Evolutionary conservation across 1,140 invertebrate genomes (phyloP), one percentile per base, ranked within the genome.

Genomic region (Tachypleus tridentatus): DNA sequence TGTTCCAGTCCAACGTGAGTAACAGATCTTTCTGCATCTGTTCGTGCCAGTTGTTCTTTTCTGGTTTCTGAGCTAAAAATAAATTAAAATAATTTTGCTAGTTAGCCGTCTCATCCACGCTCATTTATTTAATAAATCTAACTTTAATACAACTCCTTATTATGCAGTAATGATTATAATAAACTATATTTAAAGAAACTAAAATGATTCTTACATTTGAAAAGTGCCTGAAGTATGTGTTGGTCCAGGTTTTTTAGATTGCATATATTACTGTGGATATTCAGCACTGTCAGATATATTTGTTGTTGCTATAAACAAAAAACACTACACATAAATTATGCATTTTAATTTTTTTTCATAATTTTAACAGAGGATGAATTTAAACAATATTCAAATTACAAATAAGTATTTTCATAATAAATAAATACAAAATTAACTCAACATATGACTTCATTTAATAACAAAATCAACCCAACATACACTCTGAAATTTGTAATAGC

Each of bases 1-100:
- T 69, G 66, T 79, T 79, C 78, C 78, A 79, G 66, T 78, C 76
- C 51, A 79, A 64, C 5, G 76, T 75, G 10, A 79, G 70, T 49
- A 73, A 71, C 5, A 79, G 66, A 64, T 77, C 73, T 67, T 76
- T 74, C 61, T 77, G 72, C 49, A 75, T 63, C 54, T 70, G 68
- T 5, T 70, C 61, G 57, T 67, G 60, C 67, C 70, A 67, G 57
- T 67, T 69, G 47, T 60, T 64, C 5, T 62, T 57, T 49, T 66
- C 62, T 4, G 64, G 60, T 58, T 64, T 58, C 49, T 69, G 67
- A 49, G 67, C 69, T 72, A 11, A 2, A 58, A 58, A 62, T 29
- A 56, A 58, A 49, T 58, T 9, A 60, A 71, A 73, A n/a, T 8
- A 54, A n/a, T 54, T 7, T 8, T 8, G 0, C 53, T 51, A 64